Evolutionary conservation across 2,888 invertebrate genomes (phyloP).

Genomic region (Rhorus exstirpatorius): DNA sequence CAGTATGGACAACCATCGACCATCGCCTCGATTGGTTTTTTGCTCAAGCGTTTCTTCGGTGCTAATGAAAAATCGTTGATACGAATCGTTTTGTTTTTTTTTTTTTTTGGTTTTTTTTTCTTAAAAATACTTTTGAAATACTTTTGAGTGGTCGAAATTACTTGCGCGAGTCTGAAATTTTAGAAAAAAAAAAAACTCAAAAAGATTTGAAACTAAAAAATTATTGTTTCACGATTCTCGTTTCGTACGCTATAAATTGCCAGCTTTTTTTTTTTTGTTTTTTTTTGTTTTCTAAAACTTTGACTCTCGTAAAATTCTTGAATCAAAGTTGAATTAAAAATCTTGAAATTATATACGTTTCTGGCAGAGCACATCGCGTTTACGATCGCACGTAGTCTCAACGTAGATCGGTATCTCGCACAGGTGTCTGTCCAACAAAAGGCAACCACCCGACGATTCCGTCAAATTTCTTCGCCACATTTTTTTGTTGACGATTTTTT

Average conservation of each 20-base stretch:
- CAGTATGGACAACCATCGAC: conserved; percentile 69
- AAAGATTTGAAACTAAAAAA: too few relatives aligned
- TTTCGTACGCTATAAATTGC: too few relatives aligned
- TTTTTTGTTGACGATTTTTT: conserved; percentile 64
- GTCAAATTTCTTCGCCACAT: conserved; percentile 66
- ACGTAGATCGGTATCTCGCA: conserved; percentile 71
- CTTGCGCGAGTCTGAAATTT: too few relatives aligned
- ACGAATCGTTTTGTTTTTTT: too few relatives aligned
- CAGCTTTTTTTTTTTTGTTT: not conserved
- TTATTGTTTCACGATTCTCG: too few relatives aligned
- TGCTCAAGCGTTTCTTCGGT: conserved; percentile 36
- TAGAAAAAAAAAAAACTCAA: too few relatives aligned
- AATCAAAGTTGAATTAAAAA: too few relatives aligned
- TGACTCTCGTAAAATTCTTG: not conserved
- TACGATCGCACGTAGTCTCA: conserved; percentile 70
- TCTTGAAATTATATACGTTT: conserved; percentile 64
- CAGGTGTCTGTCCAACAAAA: conserved; percentile 75
- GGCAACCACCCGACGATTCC: conserved; percentile 65
- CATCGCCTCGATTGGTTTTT: conserved; percentile 49
- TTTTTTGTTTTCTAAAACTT: too few relatives aligned
- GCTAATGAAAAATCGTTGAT: too few relatives aligned
- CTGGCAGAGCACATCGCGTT: conserved; percentile 74
- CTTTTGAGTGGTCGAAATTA: too few relatives aligned
- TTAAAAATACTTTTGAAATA: too few relatives aligned
- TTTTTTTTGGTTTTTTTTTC: too few relatives aligned